A percentile compares a stretch with the other conserved stretches of the same genome.
These are phyloP conservation scores for Euura saliciscinereae DNA, from an alignment of 1,140 invertebrate species.

Conservation along the genomic window DNA sequence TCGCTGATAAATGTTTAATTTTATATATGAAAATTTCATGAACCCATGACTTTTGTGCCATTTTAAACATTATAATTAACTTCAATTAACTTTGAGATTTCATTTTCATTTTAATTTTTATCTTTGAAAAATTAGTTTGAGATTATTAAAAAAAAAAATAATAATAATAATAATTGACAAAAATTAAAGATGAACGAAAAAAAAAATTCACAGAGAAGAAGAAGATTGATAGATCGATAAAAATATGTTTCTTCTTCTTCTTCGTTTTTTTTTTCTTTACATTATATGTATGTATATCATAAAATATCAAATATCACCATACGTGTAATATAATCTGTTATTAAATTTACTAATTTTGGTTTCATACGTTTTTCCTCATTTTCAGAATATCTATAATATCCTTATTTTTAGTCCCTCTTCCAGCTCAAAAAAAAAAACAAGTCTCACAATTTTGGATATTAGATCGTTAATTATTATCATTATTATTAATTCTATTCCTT, in stretches of 20 bases:
- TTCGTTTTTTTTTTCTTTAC: neutral
- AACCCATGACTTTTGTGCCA: neutral
- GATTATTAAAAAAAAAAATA: neutral
- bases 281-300: slow-evolving; percentile 17
- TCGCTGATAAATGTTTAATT: neutral
- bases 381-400: neutral
- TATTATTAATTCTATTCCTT: neutral
- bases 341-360: slow-evolving; percentile 56
- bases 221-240: neutral
- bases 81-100: neutral
- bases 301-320: slow-evolving; percentile 43
- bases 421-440: slow-evolving; percentile 6
- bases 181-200: neutral
- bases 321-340: slow-evolving; percentile 34
- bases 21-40: too few species aligned
- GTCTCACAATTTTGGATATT: neutral
- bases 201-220: slow-evolving; percentile 1
- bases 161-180: neutral
- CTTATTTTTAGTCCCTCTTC: neutral
- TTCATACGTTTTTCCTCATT: slow-evolving; percentile 22
- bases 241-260: too few species aligned
- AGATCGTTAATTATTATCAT: neutral
- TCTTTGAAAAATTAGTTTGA: neutral
- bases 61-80: neutral
- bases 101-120: too few species aligned